Evolutionary conservation across 64 coral and sea anemone genomes (phyloP).

Genomic region (Montipora efflorescens): DNA sequence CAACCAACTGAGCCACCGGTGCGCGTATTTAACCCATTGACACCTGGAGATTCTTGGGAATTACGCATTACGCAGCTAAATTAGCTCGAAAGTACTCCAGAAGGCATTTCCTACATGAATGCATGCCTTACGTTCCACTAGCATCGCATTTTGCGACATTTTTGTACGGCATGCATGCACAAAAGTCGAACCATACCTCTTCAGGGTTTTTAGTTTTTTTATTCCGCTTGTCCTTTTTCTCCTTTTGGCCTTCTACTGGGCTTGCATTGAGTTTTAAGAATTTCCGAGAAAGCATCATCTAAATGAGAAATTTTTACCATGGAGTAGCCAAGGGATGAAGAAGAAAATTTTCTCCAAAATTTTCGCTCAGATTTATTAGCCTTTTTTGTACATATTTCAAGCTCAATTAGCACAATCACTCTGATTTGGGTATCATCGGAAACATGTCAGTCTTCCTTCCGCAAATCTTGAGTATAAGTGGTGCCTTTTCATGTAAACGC

Average conservation of each 20-base stretch:
- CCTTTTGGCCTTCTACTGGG: not conserved
- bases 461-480: too few species aligned
- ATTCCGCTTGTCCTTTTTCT: not conserved
- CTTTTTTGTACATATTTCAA: too few species aligned
- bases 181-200: not conserved
- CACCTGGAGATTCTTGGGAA: not conserved
- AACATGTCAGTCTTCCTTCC: too few species aligned
- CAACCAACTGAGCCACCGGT: too few species aligned
- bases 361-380: too few species aligned
- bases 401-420: too few species aligned
- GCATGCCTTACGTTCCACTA: not conserved
- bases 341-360: too few species aligned
- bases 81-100: not conserved
- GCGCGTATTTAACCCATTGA: not conserved
- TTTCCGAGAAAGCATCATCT: not conserved
- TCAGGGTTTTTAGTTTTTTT: not conserved
- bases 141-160: not conserved
- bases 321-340: not conserved
- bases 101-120: not conserved
- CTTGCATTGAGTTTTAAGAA: not conserved
- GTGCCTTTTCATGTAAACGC: too few species aligned
- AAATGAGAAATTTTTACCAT: not conserved
- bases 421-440: too few species aligned
- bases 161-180: not conserved
- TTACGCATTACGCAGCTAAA: not conserved